Evolutionary conservation across 2,888 invertebrate species (phyloP).

Genomic region (Abscondita cerata): DNA sequence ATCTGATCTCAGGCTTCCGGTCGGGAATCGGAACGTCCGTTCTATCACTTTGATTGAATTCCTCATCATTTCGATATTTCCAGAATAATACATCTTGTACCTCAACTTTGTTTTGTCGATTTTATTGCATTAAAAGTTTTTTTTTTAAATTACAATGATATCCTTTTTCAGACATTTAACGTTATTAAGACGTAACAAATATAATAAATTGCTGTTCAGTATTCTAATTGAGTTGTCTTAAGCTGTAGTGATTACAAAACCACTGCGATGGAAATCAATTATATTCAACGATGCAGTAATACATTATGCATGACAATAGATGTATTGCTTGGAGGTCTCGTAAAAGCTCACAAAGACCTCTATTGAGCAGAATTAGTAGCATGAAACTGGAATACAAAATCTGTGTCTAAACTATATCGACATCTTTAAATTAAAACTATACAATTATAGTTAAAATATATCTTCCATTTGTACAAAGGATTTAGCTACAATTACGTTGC

Average conservation of each 20-base stretch:
- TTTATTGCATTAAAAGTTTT: too few species aligned
- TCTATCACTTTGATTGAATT: slow-evolving; percentile 47
- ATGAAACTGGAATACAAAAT: slow-evolving; percentile 8
- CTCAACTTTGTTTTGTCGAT: slow-evolving; percentile 26
- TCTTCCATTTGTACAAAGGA: too few species aligned
- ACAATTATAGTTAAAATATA: too few species aligned
- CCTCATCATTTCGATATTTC: slow-evolving; percentile 41
- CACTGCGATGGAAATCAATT: slow-evolving; percentile 11
- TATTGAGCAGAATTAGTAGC: slow-evolving; percentile 4
- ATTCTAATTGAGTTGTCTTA: slow-evolving; percentile 2
- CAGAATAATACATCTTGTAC: slow-evolving; percentile 30
- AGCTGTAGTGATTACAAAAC: slow-evolving; percentile 10
- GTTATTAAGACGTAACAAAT: background rate
- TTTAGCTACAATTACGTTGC: too few species aligned
- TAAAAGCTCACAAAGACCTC: slow-evolving; percentile 8
- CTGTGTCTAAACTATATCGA: background rate
- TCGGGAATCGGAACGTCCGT: slow-evolving; percentile 45
- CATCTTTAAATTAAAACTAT: background rate
- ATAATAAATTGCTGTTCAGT: background rate
- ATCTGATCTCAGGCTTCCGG: slow-evolving; percentile 51
- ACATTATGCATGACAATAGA: slow-evolving; percentile 12
- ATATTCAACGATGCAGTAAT: slow-evolving; percentile 10
- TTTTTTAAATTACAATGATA: too few species aligned
- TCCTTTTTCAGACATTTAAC: background rate
- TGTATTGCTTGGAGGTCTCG: slow-evolving; percentile 11